Evolutionary conservation across 2,113 vertebrate genomes (phyloP).

Genomic region (Saiga tatarica): DNA sequence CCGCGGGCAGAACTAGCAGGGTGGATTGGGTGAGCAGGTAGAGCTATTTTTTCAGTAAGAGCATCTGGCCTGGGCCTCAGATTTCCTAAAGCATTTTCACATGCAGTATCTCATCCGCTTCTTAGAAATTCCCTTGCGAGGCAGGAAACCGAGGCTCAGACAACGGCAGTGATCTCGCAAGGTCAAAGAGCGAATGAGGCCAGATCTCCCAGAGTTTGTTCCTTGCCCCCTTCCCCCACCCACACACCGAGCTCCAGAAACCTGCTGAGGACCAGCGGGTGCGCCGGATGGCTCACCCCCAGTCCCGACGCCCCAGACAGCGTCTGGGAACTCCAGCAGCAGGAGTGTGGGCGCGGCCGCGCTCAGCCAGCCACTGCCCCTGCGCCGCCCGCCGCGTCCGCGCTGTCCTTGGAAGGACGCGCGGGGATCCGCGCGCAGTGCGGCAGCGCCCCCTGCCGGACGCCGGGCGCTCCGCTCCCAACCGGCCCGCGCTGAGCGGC

Average conservation of each 20-base stretch:
- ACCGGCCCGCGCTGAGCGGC: fast-evolving
- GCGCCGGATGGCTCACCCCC: neutral
- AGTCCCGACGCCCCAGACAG: neutral
- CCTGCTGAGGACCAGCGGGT: neutral
- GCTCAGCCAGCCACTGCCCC: neutral
- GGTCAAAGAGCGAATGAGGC: neutral
- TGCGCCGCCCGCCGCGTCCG: neutral
- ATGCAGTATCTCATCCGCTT: neutral
- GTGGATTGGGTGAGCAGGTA: neutral
- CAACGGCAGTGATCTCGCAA: neutral
- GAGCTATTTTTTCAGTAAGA: neutral
- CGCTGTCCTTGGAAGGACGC: conserved; percentile 60
- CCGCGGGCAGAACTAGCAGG: neutral
- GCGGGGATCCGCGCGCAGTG: neutral
- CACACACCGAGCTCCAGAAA: neutral
- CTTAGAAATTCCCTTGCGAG: neutral
- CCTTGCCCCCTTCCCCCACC: neutral
- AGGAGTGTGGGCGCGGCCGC: neutral
- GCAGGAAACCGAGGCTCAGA: neutral
- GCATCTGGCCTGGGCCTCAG: neutral
- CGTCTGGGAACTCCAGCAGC: neutral
- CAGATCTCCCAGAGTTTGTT: neutral
- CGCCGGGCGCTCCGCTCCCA: neutral
- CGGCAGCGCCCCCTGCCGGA: conserved; percentile 71
- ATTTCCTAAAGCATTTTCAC: conserved; percentile 29